These are phyloP conservation scores for Lanistes nyassanus DNA, from an alignment of 1,140 invertebrate genomes.

Conservation along the genomic window DNA sequence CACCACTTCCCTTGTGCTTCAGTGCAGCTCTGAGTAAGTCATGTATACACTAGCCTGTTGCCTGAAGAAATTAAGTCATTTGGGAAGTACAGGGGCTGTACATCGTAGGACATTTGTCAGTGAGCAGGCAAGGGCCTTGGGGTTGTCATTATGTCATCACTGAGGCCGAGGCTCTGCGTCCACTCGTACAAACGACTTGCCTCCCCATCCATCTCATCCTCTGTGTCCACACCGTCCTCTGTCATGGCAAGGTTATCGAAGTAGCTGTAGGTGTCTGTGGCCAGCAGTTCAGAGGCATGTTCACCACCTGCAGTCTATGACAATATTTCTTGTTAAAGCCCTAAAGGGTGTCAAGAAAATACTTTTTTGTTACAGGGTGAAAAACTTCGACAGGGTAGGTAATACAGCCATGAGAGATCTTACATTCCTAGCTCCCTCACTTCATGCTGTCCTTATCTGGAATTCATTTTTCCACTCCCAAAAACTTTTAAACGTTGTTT, in stretches of 20 bases:
- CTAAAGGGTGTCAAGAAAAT: not conserved
- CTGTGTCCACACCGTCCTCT: conserved; percentile 41
- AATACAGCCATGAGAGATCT: not conserved
- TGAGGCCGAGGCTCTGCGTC: conserved; percentile 62
- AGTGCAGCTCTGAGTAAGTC: not conserved
- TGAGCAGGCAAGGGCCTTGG: conserved; percentile 33
- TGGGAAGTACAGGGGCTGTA: not conserved
- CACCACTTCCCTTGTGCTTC: not conserved
- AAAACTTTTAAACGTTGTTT: too few relatives aligned
- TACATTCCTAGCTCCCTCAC: too few relatives aligned
- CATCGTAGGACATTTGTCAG: not conserved
- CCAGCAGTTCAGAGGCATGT: not conserved
- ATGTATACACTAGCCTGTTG: not conserved
- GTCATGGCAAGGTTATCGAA: conserved; percentile 37
- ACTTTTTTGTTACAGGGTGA: not conserved
- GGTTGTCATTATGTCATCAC: conserved; percentile 58
- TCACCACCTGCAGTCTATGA: not conserved
- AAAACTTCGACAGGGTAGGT: not conserved
- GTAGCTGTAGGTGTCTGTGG: conserved; percentile 31
- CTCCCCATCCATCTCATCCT: conserved; percentile 57
- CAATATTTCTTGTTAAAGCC: not conserved
- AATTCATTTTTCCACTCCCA: too few relatives aligned
- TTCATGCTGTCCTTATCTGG: too few relatives aligned
- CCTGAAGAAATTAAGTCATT: not conserved
- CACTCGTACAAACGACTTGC: conserved; percentile 63